Evolutionary conservation across 2,888 invertebrate species (phyloP), one percentile per base, ranked within the genome.

Genomic region (Scaptomyza flava): DNA sequence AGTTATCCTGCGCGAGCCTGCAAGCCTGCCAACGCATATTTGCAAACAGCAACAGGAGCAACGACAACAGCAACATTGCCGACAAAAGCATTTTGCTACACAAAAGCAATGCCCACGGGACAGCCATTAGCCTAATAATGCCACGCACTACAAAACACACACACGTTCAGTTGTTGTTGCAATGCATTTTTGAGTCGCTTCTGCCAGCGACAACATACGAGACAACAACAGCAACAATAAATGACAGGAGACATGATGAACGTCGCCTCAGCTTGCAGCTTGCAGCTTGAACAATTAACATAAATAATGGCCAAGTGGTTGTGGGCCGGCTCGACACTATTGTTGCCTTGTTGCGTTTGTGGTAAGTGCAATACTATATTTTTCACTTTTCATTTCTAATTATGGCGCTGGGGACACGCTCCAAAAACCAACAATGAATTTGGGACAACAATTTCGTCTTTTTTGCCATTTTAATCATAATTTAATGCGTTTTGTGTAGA

Each of bases 101-200:
- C 88, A 87, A 87, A 82, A 78, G 81, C 86, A 73, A 82, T 86
- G 78, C 83, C 83, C 88, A 85, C 60, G 78, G 83, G 83, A 72
- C 83, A 75, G 71, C 88, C 88, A 83, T 83, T 83, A 83, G 83
- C 88, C 83, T 87, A 83, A 87, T 87, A 83, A 83, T 67, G 81
- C 79, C 67, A 83, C 67, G 81, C 71, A 69, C 52, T 47, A 51
- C 51, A 64, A 51, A 48, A 64, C 60, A 57, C 31, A 23, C 38
- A 41, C 23, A 58, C 50, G 41, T 11, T 0, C n/a, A 9, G 14
- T 38, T 51, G 51, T 38, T 17, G 51, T 27, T 17, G 51, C 65
- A 53, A 42, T 60, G 57, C 41, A 54, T 58, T 69, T 68, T 62
- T 69, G 61, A 62, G 59, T 58, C 63, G 68, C 60, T 64, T 48